A percentile compares a stretch with the other conserved stretches of the same genome.
phyloP scores from a whole-genome alignment of 2,888 invertebrate species.

The Caenorhabditis panamensis region DNA sequence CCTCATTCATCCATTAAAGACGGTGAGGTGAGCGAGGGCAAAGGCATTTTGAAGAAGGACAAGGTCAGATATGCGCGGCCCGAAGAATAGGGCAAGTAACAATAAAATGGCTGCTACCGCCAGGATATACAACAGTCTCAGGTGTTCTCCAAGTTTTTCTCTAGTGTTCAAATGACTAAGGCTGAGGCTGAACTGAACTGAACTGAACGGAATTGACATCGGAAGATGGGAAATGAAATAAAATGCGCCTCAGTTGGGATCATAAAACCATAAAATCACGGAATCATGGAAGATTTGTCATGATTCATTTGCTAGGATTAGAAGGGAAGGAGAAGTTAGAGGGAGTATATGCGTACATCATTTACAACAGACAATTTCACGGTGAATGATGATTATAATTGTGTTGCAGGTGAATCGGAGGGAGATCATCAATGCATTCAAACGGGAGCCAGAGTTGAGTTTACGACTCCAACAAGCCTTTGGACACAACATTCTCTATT shows the following conservation, averaged over 20 bases:
- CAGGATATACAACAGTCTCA: constrained; percentile 46
- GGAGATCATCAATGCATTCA: constrained; percentile 75
- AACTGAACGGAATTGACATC: constrained; percentile 14
- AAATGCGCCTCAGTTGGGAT: constrained; percentile 12
- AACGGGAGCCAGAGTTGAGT: constrained; percentile 76
- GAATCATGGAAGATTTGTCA: not conserved
- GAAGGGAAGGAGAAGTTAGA: no score
- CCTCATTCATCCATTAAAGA: constrained; percentile 37
- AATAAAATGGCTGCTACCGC: constrained; percentile 52
- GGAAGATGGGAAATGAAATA: constrained; percentile 10
- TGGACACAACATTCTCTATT: constrained; percentile 91
- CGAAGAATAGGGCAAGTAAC: constrained; percentile 59
- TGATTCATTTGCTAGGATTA: constrained; percentile 25
- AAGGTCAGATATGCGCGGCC: constrained; percentile 60
- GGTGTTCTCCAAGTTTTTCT: constrained; percentile 27
- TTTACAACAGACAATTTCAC: no score
- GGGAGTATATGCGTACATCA: no score
- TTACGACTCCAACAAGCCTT: constrained; percentile 82
- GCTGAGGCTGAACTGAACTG: not conserved
- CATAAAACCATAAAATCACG: constrained; percentile 16
- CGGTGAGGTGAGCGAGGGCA: constrained; percentile 17
- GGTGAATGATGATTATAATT: no score
- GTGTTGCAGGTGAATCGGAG: constrained; percentile 74
- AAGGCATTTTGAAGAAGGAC: constrained; percentile 60
- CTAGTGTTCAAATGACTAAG: constrained; percentile 7